These are phyloP conservation scores for Corbicula japonica DNA, from an alignment of 2,888 invertebrate species.

Conservation along the genomic window DNA sequence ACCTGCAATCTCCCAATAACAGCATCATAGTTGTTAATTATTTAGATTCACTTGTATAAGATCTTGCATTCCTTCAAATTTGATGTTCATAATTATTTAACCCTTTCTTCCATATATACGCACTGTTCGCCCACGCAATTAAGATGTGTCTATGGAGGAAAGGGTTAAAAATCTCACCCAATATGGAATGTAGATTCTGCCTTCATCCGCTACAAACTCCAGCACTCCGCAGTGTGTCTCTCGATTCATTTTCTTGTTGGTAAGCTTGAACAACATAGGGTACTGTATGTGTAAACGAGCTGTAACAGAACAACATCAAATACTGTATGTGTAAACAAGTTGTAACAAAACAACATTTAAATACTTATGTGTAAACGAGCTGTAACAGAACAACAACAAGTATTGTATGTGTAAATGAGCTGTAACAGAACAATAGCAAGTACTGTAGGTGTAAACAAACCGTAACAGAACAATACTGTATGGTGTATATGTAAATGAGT, in stretches of 20 bases:
- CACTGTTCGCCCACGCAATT: too few species aligned
- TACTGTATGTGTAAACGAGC: constrained; percentile 99
- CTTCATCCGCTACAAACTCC: constrained; percentile 99
- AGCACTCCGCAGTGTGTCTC: constrained; percentile 98
- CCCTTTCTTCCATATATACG: too few species aligned
- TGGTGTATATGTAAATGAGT: constrained; percentile 5
- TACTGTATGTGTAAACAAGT: constrained; percentile 6
- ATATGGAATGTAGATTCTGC: constrained; percentile 98
- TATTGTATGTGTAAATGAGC: constrained; percentile 7
- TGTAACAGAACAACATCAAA: constrained; percentile 88
- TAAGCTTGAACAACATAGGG: constrained; percentile 99
- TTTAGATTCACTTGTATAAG: too few species aligned
- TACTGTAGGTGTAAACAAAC: constrained; percentile 99
- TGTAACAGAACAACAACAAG: constrained; percentile 88
- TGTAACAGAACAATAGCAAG: constrained; percentile 95
- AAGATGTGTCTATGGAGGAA: too few species aligned
- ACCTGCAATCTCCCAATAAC: too few species aligned
- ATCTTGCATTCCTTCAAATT: too few species aligned
- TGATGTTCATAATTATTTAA: too few species aligned
- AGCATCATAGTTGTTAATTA: too few species aligned
- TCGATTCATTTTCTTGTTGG: constrained; percentile 92
- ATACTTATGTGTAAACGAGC: constrained; percentile 99
- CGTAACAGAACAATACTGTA: constrained; percentile 88
- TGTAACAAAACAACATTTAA: constrained; percentile 95
- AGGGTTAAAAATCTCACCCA: too few species aligned